These are phyloP conservation scores for Aleiodes sp. DNA, from an alignment of 1,140 invertebrate genomes.

Conservation along the genomic window DNA sequence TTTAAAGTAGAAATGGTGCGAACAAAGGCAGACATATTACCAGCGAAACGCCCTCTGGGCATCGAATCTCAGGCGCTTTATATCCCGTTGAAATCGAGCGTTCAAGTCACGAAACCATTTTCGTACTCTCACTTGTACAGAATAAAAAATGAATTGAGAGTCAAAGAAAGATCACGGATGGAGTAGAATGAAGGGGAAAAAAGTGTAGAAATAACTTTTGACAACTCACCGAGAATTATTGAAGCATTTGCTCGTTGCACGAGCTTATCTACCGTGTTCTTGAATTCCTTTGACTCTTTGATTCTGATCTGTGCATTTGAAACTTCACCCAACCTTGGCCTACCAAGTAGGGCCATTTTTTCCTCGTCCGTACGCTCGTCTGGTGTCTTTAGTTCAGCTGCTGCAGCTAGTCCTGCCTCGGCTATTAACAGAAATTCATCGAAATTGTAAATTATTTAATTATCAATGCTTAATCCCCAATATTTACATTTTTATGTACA, in stretches of 20 bases:
- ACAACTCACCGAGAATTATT: slow-evolving; percentile 77
- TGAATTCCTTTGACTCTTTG: slow-evolving; percentile 98
- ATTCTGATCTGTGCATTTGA: slow-evolving; percentile 86
- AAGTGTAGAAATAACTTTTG: slow-evolving; percentile 13
- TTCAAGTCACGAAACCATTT: too few species aligned
- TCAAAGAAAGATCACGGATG: too few species aligned
- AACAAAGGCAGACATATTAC: slow-evolving; percentile 8
- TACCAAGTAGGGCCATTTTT: slow-evolving; percentile 89
- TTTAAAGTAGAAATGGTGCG: background rate
- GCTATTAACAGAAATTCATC: slow-evolving; percentile 58
- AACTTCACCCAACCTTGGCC: slow-evolving; percentile 88
- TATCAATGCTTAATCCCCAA: background rate
- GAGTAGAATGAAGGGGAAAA: too few species aligned
- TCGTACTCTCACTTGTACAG: too few species aligned
- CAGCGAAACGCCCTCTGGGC: background rate
- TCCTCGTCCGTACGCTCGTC: slow-evolving; percentile 79
- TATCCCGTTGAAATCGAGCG: background rate
- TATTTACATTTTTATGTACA: too few species aligned
- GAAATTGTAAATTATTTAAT: background rate
- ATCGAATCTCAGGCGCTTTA: background rate
- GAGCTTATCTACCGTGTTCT: slow-evolving; percentile 98
- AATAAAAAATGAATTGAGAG: too few species aligned
- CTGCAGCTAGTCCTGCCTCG: slow-evolving; percentile 70
- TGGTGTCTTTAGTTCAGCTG: slow-evolving; percentile 71
- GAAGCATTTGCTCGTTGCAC: slow-evolving; percentile 96